Percentiles rank a stretch among this genome's conserved stretches.
These are phyloP conservation scores for Kuschelorhynchus macadamiae DNA, from an alignment of 2,888 invertebrate species.

Conservation along the genomic window DNA sequence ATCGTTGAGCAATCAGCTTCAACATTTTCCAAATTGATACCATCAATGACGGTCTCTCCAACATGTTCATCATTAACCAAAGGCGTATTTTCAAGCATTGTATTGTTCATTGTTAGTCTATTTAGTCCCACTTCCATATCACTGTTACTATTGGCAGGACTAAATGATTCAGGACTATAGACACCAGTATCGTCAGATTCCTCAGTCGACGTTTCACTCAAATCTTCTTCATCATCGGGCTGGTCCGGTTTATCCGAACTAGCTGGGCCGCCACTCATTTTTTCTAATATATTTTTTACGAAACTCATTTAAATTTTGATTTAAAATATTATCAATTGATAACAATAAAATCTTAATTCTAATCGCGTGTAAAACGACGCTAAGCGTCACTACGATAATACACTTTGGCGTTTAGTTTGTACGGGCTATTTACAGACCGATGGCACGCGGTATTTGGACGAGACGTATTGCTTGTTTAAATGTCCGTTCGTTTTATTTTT, in stretches of 20 bases:
- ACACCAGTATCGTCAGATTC: conserved; percentile 67
- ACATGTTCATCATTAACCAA: not conserved
- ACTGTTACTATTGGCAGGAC: conserved; percentile 62
- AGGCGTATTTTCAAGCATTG: too few species aligned
- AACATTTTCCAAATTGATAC: conserved; percentile 14
- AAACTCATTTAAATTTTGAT: conserved; percentile 62
- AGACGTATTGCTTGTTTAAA: conserved; percentile 26
- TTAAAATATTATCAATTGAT: conserved; percentile 20
- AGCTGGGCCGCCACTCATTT: conserved; percentile 57
- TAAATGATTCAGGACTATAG: conserved; percentile 53
- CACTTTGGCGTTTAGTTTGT: conserved; percentile 57
- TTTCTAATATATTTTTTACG: conserved; percentile 65
- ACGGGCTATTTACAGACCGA: conserved; percentile 60
- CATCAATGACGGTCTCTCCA: conserved; percentile 11
- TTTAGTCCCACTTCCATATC: conserved; percentile 58
- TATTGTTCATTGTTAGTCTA: conserved; percentile 3
- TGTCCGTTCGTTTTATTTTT: conserved; percentile 43
- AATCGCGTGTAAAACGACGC: conserved; percentile 32
- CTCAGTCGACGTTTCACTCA: conserved; percentile 61
- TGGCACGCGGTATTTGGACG: conserved; percentile 60
- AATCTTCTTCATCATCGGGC: conserved; percentile 61
- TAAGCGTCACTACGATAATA: conserved; percentile 46
- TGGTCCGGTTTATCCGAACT: conserved; percentile 58
- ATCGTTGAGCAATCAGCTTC: conserved; percentile 67
- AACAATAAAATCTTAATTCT: conserved; percentile 8